phyloP scores from a whole-genome alignment of 2,113 vertebrate genomes.

The Corythornis madagascariensis region DNA sequence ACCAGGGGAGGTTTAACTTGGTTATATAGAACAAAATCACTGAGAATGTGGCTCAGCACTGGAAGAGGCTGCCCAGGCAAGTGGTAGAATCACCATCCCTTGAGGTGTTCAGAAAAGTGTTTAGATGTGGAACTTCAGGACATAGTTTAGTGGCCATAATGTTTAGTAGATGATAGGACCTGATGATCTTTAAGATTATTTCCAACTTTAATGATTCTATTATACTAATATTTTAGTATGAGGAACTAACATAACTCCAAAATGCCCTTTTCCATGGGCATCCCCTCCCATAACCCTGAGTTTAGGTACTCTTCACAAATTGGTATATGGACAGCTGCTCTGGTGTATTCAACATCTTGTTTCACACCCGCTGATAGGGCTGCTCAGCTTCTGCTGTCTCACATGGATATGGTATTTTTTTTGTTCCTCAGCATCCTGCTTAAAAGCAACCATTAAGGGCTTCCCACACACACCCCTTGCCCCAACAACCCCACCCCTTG shows the following conservation, averaged over 20 bases:
- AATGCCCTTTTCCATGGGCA: neutral
- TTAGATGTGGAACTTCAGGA: too few relatives aligned
- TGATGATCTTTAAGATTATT: too few relatives aligned
- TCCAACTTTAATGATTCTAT: too few relatives aligned
- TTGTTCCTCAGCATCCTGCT: neutral
- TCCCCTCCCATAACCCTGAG: neutral
- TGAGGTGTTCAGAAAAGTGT: too few relatives aligned
- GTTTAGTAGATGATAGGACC: too few relatives aligned
- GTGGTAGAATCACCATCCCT: too few relatives aligned
- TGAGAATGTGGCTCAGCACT: too few relatives aligned
- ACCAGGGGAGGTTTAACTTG: too few relatives aligned
- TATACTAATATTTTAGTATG: neutral
- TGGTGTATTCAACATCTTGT: neutral
- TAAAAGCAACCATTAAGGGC: neutral
- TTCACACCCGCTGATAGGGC: neutral
- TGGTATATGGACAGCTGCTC: neutral
- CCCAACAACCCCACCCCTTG: too few relatives aligned
- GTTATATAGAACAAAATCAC: too few relatives aligned
- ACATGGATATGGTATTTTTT: neutral
- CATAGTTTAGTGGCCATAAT: too few relatives aligned
- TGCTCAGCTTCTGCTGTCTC: neutral
- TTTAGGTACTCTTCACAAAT: neutral
- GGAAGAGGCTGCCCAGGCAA: too few relatives aligned
- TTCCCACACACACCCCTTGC: rapidly evolving
- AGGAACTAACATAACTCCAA: neutral